Percentiles rank a stretch among this genome's conserved stretches.
Evolutionary conservation across 2,797 vertebrate genomes (phyloP).

Genomic region (Smutsia temminckii): DNA sequence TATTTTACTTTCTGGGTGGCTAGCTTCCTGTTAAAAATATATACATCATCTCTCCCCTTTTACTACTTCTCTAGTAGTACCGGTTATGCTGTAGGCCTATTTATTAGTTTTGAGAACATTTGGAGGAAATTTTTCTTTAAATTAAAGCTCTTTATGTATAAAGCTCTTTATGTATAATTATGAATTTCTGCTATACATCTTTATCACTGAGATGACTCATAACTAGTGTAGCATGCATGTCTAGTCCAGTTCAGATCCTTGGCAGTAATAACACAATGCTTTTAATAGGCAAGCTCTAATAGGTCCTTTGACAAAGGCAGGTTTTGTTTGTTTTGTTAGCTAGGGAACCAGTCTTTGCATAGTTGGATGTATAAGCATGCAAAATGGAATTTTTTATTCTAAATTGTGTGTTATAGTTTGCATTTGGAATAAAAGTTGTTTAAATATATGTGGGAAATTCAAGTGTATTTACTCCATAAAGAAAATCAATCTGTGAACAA

Average conservation of each 20-base stretch:
- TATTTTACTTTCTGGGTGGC: neutral
- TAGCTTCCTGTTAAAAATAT: neutral
- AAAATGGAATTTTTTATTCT: constrained; percentile 72
- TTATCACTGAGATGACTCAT: constrained; percentile 1
- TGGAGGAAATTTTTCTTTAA: neutral
- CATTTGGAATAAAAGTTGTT: constrained; percentile 64
- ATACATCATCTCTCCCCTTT: neutral
- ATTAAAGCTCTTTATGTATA: neutral
- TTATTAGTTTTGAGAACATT: neutral
- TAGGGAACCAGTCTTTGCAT: constrained; percentile 63
- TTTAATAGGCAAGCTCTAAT: neutral
- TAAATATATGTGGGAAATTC: constrained; percentile 37
- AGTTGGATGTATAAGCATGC: neutral
- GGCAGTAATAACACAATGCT: constrained; percentile 2
- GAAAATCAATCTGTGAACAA: constrained; percentile 41
- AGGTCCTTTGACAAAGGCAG: constrained; percentile 45
- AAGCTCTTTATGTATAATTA: neutral
- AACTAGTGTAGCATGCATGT: neutral
- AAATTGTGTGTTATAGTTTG: constrained; percentile 46
- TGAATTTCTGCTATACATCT: neutral
- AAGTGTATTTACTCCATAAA: constrained; percentile 40
- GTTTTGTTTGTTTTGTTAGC: constrained; percentile 52
- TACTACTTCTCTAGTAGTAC: neutral
- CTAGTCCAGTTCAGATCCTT: constrained; percentile 28
- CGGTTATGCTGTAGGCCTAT: neutral